These are phyloP conservation scores for Lasiommata megera DNA, from an alignment of 2,888 invertebrate species.

Conservation along the genomic window DNA sequence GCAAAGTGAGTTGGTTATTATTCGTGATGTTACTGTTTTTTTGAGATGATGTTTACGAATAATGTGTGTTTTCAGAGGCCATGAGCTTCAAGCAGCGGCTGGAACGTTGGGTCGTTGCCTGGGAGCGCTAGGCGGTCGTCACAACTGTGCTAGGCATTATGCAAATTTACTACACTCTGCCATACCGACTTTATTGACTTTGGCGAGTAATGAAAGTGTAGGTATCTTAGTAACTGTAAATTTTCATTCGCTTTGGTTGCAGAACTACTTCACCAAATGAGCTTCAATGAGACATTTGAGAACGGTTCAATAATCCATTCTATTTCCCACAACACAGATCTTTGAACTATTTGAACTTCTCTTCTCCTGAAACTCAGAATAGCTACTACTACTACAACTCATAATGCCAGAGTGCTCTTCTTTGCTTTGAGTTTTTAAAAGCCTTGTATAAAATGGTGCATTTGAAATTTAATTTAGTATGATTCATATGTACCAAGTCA, in stretches of 20 bases:
- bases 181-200: slow-evolving; percentile 62
- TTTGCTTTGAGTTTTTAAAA: too few relatives aligned
- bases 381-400: too few relatives aligned
- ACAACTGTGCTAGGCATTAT: slow-evolving; percentile 67
- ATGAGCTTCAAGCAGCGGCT: slow-evolving; percentile 70
- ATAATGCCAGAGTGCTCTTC: too few relatives aligned
- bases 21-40: slow-evolving; percentile 19
- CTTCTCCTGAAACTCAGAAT: too few relatives aligned
- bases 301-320: too few relatives aligned
- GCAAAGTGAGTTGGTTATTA: slow-evolving; percentile 55
- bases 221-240: slow-evolving; percentile 39
- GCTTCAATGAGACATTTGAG: too few relatives aligned
- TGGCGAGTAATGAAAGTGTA: slow-evolving; percentile 74
- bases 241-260: neutral
- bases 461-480: too few relatives aligned
- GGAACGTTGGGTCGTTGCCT: slow-evolving; percentile 70
- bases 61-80: slow-evolving; percentile 54
- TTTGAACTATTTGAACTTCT: too few relatives aligned
- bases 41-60: slow-evolving; percentile 7
- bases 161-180: slow-evolving; percentile 66
- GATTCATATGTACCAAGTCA: too few relatives aligned
- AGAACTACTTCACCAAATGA: too few relatives aligned
- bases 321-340: too few relatives aligned
- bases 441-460: too few relatives aligned
- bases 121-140: slow-evolving; percentile 66